Conservation (phyloP, 2,888 invertebrate genomes). For the Hoplodrina ambigua region DNA sequence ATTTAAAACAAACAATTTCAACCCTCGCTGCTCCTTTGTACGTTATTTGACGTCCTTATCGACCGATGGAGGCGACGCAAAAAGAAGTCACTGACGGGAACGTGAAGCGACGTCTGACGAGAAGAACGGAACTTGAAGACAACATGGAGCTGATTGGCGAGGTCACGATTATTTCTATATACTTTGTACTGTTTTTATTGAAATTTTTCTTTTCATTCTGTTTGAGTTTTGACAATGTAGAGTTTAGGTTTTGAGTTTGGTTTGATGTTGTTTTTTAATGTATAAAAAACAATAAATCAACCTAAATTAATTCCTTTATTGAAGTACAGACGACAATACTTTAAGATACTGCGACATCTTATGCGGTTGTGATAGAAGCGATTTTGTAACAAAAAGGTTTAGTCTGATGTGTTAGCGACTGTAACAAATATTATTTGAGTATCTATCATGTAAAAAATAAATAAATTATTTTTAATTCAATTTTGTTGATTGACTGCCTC, state of each 20-base stretch:
- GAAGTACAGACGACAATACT: no score
- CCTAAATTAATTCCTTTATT: no score
- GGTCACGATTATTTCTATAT: constrained; percentile 22
- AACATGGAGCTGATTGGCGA: constrained; percentile 55
- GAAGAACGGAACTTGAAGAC: constrained; percentile 63
- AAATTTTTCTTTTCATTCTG: constrained; percentile 4
- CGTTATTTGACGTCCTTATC: constrained; percentile 69
- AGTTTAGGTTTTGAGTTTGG: not conserved
- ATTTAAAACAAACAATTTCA: constrained; percentile 61
- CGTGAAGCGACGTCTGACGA: constrained; percentile 62
- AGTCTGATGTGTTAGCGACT: no score
- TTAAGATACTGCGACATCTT: no score
- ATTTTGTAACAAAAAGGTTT: no score
- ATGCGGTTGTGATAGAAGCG: no score
- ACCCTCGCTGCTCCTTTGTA: constrained; percentile 49
- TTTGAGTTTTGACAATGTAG: not conserved
- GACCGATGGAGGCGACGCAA: constrained; percentile 65
- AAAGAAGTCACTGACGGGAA: constrained; percentile 56
- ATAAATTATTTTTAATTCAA: no score
- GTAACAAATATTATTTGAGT: no score
- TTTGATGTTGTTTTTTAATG: no score
- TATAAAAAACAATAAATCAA: no score
- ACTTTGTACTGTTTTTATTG: constrained; percentile 22
- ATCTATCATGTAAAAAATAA: no score
- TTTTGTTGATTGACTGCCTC: no score